phyloP scores from a whole-genome alignment of 2,797 vertebrate species.

The Pogoniulus pusillus region DNA sequence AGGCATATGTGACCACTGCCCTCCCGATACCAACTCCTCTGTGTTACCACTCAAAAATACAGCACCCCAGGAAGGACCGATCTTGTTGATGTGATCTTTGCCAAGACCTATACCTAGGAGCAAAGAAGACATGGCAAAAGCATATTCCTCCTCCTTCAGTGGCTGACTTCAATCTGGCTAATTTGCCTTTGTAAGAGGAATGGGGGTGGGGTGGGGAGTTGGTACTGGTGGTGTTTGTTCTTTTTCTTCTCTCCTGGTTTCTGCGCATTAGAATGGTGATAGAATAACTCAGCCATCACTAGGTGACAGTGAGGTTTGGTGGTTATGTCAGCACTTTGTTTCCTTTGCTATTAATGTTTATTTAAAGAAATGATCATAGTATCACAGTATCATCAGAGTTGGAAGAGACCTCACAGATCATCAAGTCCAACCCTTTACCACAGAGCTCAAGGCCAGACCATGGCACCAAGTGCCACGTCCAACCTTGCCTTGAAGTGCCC shows the following conservation, averaged over 20 bases:
- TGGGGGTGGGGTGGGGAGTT: background rate
- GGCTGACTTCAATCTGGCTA: conserved; percentile 60
- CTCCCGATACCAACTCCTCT: conserved; percentile 50
- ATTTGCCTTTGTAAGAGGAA: conserved; percentile 32
- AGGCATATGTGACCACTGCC: conserved; percentile 70
- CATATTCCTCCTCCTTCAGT: conserved; percentile 63
- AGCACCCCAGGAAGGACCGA: conserved; percentile 42
- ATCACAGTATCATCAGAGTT: no score
- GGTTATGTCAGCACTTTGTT: background rate
- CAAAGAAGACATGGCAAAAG: conserved; percentile 39
- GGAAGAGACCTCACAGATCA: no score
- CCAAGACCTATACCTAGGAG: conserved; percentile 64
- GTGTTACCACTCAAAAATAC: conserved; percentile 37
- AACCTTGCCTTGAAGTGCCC: no score
- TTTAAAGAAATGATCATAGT: background rate
- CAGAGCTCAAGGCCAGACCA: no score
- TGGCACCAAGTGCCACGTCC: no score
- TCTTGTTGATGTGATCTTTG: conserved; percentile 66
- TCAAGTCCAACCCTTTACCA: no score
- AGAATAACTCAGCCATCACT: conserved; percentile 5
- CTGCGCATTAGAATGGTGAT: background rate
- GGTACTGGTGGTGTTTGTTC: background rate
- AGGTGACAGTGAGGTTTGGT: background rate
- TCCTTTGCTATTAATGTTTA: no score
- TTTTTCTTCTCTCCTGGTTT: conserved; percentile 11